A percentile compares a stretch with the other conserved stretches of the same genome.
Conservation (phyloP, 2,113 vertebrate genomes). For the Circaetus gallicus region DNA sequence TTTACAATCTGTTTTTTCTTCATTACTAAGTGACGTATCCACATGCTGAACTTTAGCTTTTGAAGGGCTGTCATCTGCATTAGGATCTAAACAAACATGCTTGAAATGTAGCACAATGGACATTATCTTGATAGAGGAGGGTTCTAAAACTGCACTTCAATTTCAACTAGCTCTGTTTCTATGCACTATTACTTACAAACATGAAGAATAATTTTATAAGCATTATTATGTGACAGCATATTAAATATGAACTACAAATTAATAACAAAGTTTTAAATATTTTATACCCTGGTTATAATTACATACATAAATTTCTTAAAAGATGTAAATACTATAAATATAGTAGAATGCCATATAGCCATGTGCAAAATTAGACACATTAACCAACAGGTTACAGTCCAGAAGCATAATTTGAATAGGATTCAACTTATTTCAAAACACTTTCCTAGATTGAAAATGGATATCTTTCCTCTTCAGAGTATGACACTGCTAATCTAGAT, state of each 20-base stretch:
- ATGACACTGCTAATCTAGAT: neutral
- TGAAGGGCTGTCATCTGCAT: neutral
- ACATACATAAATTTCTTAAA: neutral
- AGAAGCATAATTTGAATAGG: neutral
- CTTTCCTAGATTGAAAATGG: neutral
- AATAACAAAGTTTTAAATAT: neutral
- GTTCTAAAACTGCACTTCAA: neutral
- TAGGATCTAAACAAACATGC: neutral
- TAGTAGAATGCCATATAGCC: neutral
- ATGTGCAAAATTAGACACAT: neutral
- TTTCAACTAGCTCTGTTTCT: neutral
- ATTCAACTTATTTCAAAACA: neutral
- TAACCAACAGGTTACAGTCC: neutral
- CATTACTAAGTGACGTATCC: neutral
- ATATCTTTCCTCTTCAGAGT: neutral
- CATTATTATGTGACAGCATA: neutral
- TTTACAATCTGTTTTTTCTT: neutral
- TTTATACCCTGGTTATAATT: neutral
- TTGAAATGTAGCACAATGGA: neutral
- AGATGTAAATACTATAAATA: neutral
- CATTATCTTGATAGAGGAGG: neutral
- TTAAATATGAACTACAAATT: neutral
- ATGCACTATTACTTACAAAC: neutral
- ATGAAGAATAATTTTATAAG: neutral
- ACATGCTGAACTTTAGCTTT: slow-evolving; percentile 33